Base-by-base conservation (phyloP, 2,797 vertebrate species). In the Crenuchus spilurus region DNA sequence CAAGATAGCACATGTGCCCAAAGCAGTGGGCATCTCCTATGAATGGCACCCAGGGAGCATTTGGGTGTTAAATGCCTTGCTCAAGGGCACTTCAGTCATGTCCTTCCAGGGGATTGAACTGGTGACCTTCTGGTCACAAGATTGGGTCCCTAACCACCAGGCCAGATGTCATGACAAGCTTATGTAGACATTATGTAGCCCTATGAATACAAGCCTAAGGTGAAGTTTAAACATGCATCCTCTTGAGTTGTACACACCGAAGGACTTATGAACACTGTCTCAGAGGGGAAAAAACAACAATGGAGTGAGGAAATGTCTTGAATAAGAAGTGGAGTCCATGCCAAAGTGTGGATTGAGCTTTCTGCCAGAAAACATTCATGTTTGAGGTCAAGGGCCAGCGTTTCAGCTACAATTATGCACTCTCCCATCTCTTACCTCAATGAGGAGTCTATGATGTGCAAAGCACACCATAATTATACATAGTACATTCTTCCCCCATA, bases 381-480 rank as follows among this genome's bases (percentile, higher is more conserved):
- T 83, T 84, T 82, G 49, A 82, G 84, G 87, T 90, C 81, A 84
- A 83, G 81, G 82, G 86, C 84, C 83, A 64, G 69, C 72, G 74
- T 77, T 84, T 86, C 2, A 49, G 68, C 74, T 87, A 80, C 83
- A 89, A 79, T 87, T 82, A 80, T 78, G 75, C 78, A 79, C 85
- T 83, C 80, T 76, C 74, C 28, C 22, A 11, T 31, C 41, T 80
- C 75, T 77, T 73, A 83, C 79, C 79, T 88, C 77, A 82, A 81
- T 80, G 84, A 77, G 76, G 82, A 72, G 62, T 48, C 70, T 64
- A 41, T 58, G 82, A 87, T 86, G 83, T 85, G 82, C 75, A 63
- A 20, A 41, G 31, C 57, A 78, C 61, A 67, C 77, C 74, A 79
- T 81, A 83, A 84, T 82, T 80, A 62, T 51, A 55, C 83, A 83